Evolutionary conservation across 2,797 vertebrate genomes (phyloP), one percentile per base, ranked within the genome.

Genomic region (Onychomys leucogaster): DNA sequence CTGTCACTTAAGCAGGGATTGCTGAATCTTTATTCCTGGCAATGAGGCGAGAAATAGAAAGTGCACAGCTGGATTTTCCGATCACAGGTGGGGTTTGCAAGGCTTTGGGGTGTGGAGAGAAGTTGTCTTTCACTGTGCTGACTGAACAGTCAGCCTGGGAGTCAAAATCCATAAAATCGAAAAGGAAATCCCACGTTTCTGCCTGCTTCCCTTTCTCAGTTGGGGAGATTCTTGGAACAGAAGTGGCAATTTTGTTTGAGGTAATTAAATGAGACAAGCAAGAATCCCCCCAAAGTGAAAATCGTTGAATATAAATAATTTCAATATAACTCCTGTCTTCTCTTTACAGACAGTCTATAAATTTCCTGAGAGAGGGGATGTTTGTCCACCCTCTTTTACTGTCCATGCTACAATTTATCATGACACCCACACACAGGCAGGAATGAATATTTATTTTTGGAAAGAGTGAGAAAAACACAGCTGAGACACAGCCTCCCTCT

Each of bases 21-120:
- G 75, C 96, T 76, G 90, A 82, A 57, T 94, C 95, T 95, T 97
- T 87, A 96, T 86, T 95, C 87, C 80, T 37, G 34, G 63, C 89
- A 93, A 86, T 83, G 92, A 97, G 61, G 94, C 0, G 1, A 95
- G 80, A 96, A 93, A 94, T 80, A 78, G 78, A 82, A 81, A 69
- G 73, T 0, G 37, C 76, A 61, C 96, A 93, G 94, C 76, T 88
- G 94, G 91, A 80, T 93, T 95, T 97, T 78, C 27, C n/a, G 89
- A 85, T 96, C 96, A 37, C 80, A 86, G 91, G 91, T 71, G 46
- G 86, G 59, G 63, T 88, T 94, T 88, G 11, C 37, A 6, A 55
- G 86, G 55, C 81, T 95, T 41, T 34, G 55, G 49, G 21, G 6
- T 10, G 23, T 52, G 78, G 8, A 77, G 34, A 41, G 77, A 52